Percentiles rank a stretch among this genome's conserved stretches.
phyloP scores from a whole-genome alignment of 1,140 invertebrate species.

The Anthonomus grandis region DNA sequence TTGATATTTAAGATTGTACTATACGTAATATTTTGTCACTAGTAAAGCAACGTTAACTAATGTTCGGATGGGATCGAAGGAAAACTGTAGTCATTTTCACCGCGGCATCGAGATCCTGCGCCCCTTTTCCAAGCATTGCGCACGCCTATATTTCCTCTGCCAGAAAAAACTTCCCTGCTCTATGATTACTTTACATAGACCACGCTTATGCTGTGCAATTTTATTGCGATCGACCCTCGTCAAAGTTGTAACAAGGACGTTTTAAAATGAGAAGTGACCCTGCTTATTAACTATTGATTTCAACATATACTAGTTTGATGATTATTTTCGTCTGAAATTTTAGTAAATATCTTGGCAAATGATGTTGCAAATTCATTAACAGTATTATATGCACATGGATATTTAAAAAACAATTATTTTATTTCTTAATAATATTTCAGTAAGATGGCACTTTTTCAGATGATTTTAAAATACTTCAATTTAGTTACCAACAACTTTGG shows the following conservation, averaged over 20 bases:
- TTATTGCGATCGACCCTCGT: background rate
- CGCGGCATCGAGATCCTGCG: constrained; percentile 19
- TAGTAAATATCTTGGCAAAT: no score
- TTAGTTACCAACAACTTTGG: no score
- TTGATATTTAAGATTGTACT: constrained; percentile 33
- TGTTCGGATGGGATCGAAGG: constrained; percentile 18
- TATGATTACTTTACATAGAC: background rate
- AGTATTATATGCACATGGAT: no score
- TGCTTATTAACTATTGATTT: background rate
- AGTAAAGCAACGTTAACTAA: constrained; percentile 11
- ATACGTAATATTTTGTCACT: constrained; percentile 29
- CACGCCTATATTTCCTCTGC: constrained; percentile 22
- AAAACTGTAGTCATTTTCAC: constrained; percentile 26
- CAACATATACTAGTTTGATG: background rate
- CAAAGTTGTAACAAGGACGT: background rate
- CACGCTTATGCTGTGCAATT: background rate
- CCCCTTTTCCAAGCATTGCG: constrained; percentile 15
- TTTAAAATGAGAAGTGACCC: background rate
- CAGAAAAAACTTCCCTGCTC: background rate
- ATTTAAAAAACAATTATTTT: no score
- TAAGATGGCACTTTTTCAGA: no score
- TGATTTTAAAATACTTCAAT: no score
- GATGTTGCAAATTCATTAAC: no score
- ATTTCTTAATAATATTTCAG: no score
- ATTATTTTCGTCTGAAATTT: no score